Conservation (phyloP, 2,113 vertebrate genomes). For the Hypanus sabinus region DNA sequence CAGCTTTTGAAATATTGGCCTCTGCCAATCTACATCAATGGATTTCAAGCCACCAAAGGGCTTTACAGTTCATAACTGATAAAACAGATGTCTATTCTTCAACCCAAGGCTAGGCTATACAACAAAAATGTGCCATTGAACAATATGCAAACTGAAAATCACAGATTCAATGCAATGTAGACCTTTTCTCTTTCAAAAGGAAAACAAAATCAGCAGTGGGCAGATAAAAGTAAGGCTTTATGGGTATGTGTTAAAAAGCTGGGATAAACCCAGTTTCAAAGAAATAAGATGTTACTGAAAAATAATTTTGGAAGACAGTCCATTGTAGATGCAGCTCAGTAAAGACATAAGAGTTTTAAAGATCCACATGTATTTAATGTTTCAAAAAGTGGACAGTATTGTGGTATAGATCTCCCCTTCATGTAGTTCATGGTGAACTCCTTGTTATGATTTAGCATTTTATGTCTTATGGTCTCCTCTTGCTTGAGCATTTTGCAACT, state of each 20-base stretch:
- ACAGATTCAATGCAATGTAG: background rate
- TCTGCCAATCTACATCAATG: background rate
- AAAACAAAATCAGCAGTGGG: background rate
- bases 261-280: background rate
- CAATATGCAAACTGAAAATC: background rate
- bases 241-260: background rate
- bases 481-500: background rate
- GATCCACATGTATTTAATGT: background rate
- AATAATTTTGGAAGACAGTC: background rate
- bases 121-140: background rate
- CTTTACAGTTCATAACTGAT: background rate
- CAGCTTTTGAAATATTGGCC: background rate
- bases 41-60: background rate
- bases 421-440: background rate
- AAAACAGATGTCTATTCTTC: background rate
- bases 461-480: background rate
- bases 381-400: background rate
- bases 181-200: background rate
- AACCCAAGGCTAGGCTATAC: too few relatives aligned
- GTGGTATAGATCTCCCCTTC: background rate
- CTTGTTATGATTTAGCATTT: background rate
- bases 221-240: background rate
- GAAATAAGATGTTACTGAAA: background rate
- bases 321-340: background rate
- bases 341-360: background rate